Evolutionary conservation across 1,140 invertebrate genomes (phyloP).

Genomic region (Platyscapa corneri): DNA sequence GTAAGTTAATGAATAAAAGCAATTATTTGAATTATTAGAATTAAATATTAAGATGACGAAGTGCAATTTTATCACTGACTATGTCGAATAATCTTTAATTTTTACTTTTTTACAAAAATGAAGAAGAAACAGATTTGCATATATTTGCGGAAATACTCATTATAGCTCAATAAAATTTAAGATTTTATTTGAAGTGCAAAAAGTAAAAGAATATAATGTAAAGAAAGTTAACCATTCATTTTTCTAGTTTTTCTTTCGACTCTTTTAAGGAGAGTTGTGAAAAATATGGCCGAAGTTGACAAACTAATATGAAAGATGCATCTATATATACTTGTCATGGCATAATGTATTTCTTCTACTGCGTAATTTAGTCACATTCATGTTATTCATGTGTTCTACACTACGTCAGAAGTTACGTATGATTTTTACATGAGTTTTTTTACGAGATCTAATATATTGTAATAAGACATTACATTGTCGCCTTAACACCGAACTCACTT

Average conservation of each 20-base stretch:
- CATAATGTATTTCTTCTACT: neutral
- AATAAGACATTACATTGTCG: neutral
- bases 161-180: neutral
- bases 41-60: too few relatives aligned
- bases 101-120: neutral
- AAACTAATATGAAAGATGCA: constrained; percentile 17
- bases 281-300: constrained; percentile 18
- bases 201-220: constrained; percentile 9
- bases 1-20: too few relatives aligned
- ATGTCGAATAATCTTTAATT: too few relatives aligned
- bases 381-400: constrained; percentile 2
- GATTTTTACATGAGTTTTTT: constrained; percentile 16
- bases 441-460: neutral
- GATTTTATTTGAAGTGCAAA: neutral
- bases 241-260: neutral
- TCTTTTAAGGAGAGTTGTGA: neutral
- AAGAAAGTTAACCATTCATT: neutral
- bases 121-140: neutral
- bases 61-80: too few relatives aligned
- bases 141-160: neutral
- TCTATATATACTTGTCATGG: neutral
- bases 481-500: neutral
- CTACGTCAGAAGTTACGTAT: neutral
- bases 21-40: too few relatives aligned
- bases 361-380: constrained; percentile 19